Evolutionary conservation across 2,888 invertebrate species (phyloP).

Genomic region (Unio delphinus): DNA sequence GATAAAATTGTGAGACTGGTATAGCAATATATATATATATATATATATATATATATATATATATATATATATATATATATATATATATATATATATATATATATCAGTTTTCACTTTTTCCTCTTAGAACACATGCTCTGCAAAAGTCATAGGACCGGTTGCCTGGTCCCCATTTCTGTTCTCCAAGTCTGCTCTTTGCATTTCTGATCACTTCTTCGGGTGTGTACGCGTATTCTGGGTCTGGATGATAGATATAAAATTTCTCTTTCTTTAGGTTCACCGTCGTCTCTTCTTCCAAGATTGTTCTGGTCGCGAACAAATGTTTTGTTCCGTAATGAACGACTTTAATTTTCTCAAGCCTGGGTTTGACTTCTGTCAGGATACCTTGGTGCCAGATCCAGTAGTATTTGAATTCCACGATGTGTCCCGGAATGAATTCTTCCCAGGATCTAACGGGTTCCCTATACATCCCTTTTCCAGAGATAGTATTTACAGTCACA

Average conservation of each 20-base stretch:
- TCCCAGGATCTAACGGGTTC: conserved; percentile 9
- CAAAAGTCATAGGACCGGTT: conserved; percentile 9
- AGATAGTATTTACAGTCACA: no score
- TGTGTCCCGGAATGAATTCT: conserved; percentile 10
- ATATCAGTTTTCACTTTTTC: no score
- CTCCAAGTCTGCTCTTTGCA: conserved; percentile 5
- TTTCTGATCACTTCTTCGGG: background rate
- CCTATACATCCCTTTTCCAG: background rate
- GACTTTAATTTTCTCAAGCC: conserved; percentile 2
- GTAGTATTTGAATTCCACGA: conserved; percentile 9
- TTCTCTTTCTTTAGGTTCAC: conserved; percentile 1
- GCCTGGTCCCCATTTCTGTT: background rate
- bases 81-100: no score
- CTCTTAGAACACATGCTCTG: conserved; percentile 1
- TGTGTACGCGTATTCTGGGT: conserved; percentile 6
- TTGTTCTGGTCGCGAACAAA: conserved; percentile 1
- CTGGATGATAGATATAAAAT: conserved; percentile 12
- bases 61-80: no score
- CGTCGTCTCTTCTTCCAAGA: conserved; percentile 2
- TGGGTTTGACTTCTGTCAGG: conserved; percentile 5
- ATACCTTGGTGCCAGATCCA: conserved; percentile 11
- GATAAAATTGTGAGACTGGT: no score
- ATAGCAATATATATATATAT: no score
- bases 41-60: no score
- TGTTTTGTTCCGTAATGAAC: conserved; percentile 15